These are phyloP conservation scores for Gambelia wislizenii DNA, from an alignment of 2,797 vertebrate genomes.

Conservation along the genomic window DNA sequence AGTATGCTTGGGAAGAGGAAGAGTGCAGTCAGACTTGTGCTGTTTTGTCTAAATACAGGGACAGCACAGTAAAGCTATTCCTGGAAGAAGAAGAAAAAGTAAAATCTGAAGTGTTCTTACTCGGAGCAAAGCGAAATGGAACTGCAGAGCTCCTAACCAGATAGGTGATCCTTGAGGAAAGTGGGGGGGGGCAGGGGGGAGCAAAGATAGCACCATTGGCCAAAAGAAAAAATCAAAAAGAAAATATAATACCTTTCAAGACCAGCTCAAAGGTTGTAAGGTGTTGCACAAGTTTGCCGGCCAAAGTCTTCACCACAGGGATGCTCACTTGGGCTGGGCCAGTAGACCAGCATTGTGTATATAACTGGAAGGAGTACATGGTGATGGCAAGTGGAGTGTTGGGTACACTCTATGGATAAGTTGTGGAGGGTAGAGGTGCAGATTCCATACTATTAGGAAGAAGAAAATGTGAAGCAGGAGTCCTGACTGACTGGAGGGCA, in stretches of 20 bases:
- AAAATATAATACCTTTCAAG: no score
- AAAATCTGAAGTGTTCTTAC: not conserved
- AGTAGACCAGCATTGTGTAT: not conserved
- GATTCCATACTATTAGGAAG: not conserved
- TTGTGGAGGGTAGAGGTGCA: not conserved
- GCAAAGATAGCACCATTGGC: no score
- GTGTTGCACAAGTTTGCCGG: no score
- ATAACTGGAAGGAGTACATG: not conserved
- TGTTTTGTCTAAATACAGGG: not conserved
- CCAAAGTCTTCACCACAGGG: not conserved
- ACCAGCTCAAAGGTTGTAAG: no score
- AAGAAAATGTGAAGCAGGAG: not conserved
- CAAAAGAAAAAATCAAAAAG: no score
- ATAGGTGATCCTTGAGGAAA: not conserved
- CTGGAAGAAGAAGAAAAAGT: not conserved
- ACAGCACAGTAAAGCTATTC: not conserved
- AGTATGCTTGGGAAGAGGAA: not conserved
- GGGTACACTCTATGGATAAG: not conserved
- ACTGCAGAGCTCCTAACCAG: not conserved
- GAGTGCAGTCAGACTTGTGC: not conserved
- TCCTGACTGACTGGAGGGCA: not conserved
- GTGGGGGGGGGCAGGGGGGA: not conserved
- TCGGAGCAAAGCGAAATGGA: not conserved
- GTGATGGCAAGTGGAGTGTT: not conserved
- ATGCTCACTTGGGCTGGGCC: not conserved